Base-by-base conservation (phyloP, 2,888 invertebrate genomes). In the Sthenelais limicola region DNA sequence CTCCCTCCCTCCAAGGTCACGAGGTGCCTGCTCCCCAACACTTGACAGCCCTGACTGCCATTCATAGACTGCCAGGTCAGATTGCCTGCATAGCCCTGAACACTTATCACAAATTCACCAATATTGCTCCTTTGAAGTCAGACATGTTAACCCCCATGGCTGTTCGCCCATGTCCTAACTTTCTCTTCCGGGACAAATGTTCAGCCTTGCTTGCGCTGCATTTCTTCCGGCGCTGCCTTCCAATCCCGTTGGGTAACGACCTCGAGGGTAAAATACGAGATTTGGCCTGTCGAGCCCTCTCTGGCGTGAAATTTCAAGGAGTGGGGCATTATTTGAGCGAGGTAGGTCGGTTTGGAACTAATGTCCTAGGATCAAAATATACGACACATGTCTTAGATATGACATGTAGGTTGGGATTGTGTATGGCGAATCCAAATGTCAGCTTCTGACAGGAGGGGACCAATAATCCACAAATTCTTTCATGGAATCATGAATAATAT, bases 241-340 rank as follows among this genome's bases (percentile, higher is more conserved):
- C 38, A n/a, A 28, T 62, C 56, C 21, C 30, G 30, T 21, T 1
- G 35, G 62, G 7, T 18, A 35, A 35, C 38, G 62, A n/a, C n/a
- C 62, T n/a, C 43, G 28, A 62, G 38, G 62, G 43, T 35, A 62
- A 62, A 26, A 35, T 62, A 62, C 62, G 62, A 62, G 62, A 62
- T 43, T 62, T 62, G 26, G 21, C 62, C 43, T 62, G 62, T 62
- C 38, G 35, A 35, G 62, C 24, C n/a, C 35, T 24, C 24, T 62
- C 62, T 62, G 26, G 62, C 35, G 62, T 62, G 62, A 38, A 62
- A 62, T 62, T 62, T 43, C 38, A 26, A 62, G 62, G 24, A 26
- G 62, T 38, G 43, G 62, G 24, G 62, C 43, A 35, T 38, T 62
- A 38, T 43, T 35, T 26, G 35, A 24, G 3, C 2, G 24, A 24